Percentiles rank a stretch among this genome's conserved stretches.
These are phyloP conservation scores for Coregonus sp. DNA, from an alignment of 2,797 vertebrate species.

Conservation along the genomic window DNA sequence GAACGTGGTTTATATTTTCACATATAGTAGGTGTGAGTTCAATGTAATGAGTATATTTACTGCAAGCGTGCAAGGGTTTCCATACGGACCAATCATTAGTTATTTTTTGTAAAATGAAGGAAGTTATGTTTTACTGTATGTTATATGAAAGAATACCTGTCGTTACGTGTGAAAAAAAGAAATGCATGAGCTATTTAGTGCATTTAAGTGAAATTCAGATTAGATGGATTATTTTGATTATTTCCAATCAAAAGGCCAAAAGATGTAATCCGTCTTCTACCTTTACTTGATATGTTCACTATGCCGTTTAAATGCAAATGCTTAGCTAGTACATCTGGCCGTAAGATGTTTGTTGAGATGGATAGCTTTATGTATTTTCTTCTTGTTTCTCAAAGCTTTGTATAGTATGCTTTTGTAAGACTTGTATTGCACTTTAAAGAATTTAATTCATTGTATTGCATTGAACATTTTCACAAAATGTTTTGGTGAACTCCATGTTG, in stretches of 20 bases:
- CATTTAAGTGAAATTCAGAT: neutral
- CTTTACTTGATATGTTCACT: neutral
- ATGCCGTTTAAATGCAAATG: neutral
- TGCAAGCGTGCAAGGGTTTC: conserved; percentile 55
- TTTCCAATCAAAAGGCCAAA: neutral
- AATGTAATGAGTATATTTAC: conserved; percentile 48
- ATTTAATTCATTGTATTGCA: neutral
- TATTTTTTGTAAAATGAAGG: neutral
- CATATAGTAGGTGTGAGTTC: conserved; percentile 48
- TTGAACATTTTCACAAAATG: neutral
- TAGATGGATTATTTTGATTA: neutral
- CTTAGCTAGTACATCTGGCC: neutral
- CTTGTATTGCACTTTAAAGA: neutral
- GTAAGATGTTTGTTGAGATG: neutral
- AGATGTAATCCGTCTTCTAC: neutral
- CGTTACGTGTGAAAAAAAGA: neutral
- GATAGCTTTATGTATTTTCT: neutral
- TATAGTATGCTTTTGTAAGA: conserved; percentile 14
- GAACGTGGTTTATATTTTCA: conserved; percentile 63
- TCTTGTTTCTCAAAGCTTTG: neutral
- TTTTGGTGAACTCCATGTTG: neutral
- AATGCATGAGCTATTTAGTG: neutral
- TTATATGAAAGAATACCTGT: neutral
- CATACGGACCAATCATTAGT: conserved; percentile 27
- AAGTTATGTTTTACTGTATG: neutral